Evolutionary conservation across 2,113 vertebrate species (phyloP).

Genomic region (Cyphomyrus discorhynchus): DNA sequence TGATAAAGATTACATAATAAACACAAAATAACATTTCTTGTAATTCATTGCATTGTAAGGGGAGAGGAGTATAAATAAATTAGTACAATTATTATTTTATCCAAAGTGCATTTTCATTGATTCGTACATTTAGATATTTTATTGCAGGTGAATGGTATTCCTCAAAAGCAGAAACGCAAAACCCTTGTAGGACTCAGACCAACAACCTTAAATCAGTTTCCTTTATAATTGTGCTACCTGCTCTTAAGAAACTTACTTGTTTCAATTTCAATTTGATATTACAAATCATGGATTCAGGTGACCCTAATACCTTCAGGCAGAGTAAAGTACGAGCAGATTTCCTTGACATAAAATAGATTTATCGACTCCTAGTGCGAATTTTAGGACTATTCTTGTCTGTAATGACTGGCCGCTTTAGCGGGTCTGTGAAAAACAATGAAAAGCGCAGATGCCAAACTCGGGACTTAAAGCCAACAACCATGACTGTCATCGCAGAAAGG

Average conservation of each 20-base stretch:
- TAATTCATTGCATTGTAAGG: background rate
- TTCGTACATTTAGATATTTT: background rate
- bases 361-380: background rate
- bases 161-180: background rate
- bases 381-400: slow-evolving; percentile 8
- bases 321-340: background rate
- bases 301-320: background rate
- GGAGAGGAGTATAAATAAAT: background rate
- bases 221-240: background rate
- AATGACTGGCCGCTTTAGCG: background rate
- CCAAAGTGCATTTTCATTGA: background rate
- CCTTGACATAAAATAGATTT: background rate
- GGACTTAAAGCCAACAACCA: background rate
- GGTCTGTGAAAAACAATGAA: background rate
- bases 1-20: background rate
- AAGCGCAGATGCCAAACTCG: background rate
- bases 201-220: background rate
- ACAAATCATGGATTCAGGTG: background rate
- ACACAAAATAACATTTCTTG: background rate
- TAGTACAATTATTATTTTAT: background rate
- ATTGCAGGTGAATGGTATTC: background rate
- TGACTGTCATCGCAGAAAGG: background rate
- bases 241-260: background rate
- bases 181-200: background rate
- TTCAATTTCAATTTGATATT: background rate